Percentiles rank a stretch among this genome's conserved stretches.
Evolutionary conservation across 2,113 vertebrate genomes (phyloP).

Genomic region (Furnarius figulus): DNA sequence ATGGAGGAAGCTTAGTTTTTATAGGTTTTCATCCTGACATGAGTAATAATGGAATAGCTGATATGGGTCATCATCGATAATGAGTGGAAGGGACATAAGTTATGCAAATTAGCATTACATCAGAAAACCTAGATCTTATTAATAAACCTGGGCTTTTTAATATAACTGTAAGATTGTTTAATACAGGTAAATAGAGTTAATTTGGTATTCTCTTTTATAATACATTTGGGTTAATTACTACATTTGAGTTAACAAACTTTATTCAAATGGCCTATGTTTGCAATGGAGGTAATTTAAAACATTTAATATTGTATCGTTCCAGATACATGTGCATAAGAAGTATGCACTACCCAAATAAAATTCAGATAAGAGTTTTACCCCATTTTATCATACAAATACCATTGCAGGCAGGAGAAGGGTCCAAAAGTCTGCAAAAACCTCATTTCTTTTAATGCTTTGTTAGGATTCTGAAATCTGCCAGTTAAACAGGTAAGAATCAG

Average conservation of each 20-base stretch:
- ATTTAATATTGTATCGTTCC: neutral
- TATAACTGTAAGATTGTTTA: neutral
- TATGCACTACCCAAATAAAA: neutral
- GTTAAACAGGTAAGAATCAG: neutral
- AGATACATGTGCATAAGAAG: neutral
- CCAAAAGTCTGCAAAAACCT: neutral
- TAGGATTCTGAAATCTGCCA: neutral
- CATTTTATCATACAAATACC: neutral
- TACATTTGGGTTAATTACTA: neutral
- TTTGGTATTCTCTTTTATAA: neutral
- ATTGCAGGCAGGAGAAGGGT: neutral
- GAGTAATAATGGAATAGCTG: neutral
- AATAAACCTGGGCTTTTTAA: neutral
- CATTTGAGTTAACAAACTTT: neutral
- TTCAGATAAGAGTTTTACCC: neutral
- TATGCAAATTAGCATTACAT: neutral
- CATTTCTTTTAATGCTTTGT: neutral
- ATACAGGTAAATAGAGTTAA: neutral
- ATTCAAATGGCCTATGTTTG: neutral
- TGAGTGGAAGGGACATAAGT: neutral
- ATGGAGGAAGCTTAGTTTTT: neutral
- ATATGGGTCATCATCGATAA: neutral
- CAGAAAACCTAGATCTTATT: neutral
- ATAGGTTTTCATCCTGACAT: neutral
- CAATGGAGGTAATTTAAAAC: neutral